phyloP scores from a whole-genome alignment of 1,140 invertebrate species.

The Drosophila lacertosa region DNA sequence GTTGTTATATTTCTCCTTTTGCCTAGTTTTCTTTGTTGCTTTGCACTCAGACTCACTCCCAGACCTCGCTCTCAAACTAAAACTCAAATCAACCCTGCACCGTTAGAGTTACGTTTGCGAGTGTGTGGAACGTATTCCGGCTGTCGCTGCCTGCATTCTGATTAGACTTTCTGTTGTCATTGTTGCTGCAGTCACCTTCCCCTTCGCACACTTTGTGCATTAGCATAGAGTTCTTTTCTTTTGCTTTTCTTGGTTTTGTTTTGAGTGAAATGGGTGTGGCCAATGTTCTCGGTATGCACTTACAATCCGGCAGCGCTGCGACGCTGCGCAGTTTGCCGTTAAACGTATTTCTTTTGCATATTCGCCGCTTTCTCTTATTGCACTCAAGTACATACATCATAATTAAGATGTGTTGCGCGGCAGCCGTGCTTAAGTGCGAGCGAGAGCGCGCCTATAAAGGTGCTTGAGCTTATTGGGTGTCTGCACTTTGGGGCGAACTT shows the following conservation, averaged over 20 bases:
- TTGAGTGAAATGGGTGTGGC: conserved; percentile 59
- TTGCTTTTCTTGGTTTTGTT: not conserved
- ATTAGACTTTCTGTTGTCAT: conserved; percentile 46
- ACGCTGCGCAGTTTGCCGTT: conserved; percentile 42
- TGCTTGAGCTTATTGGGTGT: conserved; percentile 28
- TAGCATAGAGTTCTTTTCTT: conserved; percentile 44
- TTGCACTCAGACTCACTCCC: conserved; percentile 35
- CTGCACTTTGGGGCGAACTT: not conserved
- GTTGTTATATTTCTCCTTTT: conserved; percentile 27
- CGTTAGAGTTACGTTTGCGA: conserved; percentile 31
- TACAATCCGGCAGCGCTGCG: not conserved
- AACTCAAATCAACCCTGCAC: conserved; percentile 51
- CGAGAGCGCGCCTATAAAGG: conserved; percentile 26
- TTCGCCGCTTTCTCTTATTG: conserved; percentile 39
- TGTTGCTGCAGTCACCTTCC: conserved; percentile 34
- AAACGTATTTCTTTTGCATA: conserved; percentile 37
- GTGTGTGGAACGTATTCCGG: conserved; percentile 51
- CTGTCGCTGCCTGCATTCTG: conserved; percentile 44
- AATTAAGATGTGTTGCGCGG: conserved; percentile 26
- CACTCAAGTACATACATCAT: conserved; percentile 47
- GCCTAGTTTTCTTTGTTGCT: conserved; percentile 48
- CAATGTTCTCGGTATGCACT: conserved; percentile 22
- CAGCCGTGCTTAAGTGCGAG: conserved; percentile 3
- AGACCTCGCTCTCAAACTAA: conserved; percentile 30
- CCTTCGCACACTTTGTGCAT: conserved; percentile 36